Base-by-base conservation (phyloP, 2,113 vertebrate species). In the Butastur rufipennis region DNA sequence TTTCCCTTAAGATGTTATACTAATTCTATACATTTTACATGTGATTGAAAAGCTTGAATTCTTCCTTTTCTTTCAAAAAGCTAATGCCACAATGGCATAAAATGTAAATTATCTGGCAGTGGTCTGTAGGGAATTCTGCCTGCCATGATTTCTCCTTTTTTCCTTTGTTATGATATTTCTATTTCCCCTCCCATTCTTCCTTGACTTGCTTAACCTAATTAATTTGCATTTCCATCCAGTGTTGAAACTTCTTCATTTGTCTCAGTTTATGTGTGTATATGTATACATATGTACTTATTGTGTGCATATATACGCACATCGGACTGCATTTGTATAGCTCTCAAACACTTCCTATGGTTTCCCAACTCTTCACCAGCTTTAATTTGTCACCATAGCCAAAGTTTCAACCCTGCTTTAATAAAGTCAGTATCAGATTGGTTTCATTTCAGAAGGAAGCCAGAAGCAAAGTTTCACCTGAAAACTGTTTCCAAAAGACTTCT, bases 51-150 rank as follows among this genome's bases (percentile, higher is more conserved):
- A 88, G 50, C 59, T 66, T 82, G 59, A 93, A 70, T 87, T 93
- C 65, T 87, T 91, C 42, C 65, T 84, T 91, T 92, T 32, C n/a
- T 67, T 77, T 95, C 84, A 87, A 90, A 93, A 92, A 93, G 42
- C 84, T 86, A 90, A 40, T 88, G 86, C 56, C 58, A 83, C 73
- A 73, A 40, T 85, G 48, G 47, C 81, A 95, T 80, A 87, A 92
- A 83, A 95, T 62, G 66, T 79, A 94, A 94, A 94, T 93, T 75
- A 77, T 75, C 58, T 94, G 77, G 31, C 77, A 95, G 4, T 9
- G 18, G 36, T 92, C 83, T 85, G 42, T 29, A 85, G 73, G 61
- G 61, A 95, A 75, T 94, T 88, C 73, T 85, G 78, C 50, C 70
- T 93, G 81, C 58, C 78, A 80, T 58, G 19, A 86, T 77, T 96